Evolutionary conservation across 1,140 invertebrate species (phyloP), one percentile per base, ranked within the genome.

Genomic region (Drosophila arawakana): DNA sequence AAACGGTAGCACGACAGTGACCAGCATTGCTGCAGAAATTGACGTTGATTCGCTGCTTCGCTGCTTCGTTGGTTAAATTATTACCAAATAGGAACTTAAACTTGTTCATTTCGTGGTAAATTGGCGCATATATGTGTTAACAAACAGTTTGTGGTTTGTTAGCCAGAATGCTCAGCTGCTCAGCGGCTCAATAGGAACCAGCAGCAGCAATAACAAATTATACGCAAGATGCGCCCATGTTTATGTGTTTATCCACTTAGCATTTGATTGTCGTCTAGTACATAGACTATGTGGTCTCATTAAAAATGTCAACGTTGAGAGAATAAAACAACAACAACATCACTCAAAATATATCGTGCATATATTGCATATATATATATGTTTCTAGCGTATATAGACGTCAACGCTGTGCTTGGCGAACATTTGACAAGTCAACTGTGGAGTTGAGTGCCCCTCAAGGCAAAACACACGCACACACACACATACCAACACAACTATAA

Each of bases 371-470:
- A 18, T 2, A 1, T 18, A 18, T 30, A 30, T 30, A 30, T 30
- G 25, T 30, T 30, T 3, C n/a, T 55, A 37, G 30, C 25, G 54
- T 21, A 71, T 39, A 39, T 57, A 72, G 59, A 57, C 30, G 58
- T 30, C 25, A 30, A 57, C 34, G 43, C 47, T 43, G 54, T 73
- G 7, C 39, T 76, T 60, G 58, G 67, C 67, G 82, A 85, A 70
- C 84, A 74, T 83, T 88, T 89, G 83, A 80, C 83, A 89, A 88
- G 73, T 83, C 84, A 89, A 80, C 84, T 83, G 83, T 80, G 77
- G 73, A 68, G 79, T 70, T 70, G 62, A 57, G 79, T 71, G 73
- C 46, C 39, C 55, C 65, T 89, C 83, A 88, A 88, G 83, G 83
- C 80, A 47, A 73, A 75, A 69, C 39, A 59, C 44, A 59, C 39